Base-by-base conservation (phyloP, 2,888 invertebrate genomes). In the Epicampocera succincta region DNA sequence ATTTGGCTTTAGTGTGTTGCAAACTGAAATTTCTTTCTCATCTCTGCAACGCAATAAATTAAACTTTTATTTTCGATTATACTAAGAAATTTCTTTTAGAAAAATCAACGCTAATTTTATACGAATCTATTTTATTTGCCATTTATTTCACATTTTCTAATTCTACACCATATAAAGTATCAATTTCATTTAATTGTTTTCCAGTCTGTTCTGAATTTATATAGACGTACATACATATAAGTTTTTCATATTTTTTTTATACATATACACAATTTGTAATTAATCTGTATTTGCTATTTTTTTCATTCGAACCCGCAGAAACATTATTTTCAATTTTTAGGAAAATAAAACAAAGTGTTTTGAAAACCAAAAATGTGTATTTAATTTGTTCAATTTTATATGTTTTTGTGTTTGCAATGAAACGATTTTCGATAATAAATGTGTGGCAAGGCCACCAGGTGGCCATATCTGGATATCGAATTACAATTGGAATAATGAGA, bases 361-460 rank as follows among this genome's bases (percentile, higher is more conserved):
- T 38, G 19, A 40, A 0, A 29, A 3, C 9, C 33, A 42, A 63
- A 66, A 42, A 13, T 40, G 13, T 25, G 8, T 76, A 8, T 0
- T 33, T 17, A 44, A 68, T 68, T 33, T 11, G 25, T 58, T 54
- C 56, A n/a, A 63, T 29, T 42, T 50, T 77, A 4, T 29, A 21
- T 19, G 8, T 50, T 60, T 54, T 63, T 29, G 12, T 33, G 12
- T 73, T 46, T 25, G 54, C 33, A 60, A 2, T 25, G 63, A 60
- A 11, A 50, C 1, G 33, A 19, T 40, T 46, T 66, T 61, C 17
- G 12, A 58, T 74, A 56, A 56, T 50, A 46, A 42, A 58, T 76
- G 44, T 76, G 56, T 68, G 68, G 68, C 77, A 77, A 81, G 73
- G 81, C 72, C 81, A 81, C 81, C 81, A 66, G 73, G 81, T 58